phyloP scores from a whole-genome alignment of 2,113 vertebrate species.

The Aix galericulata region DNA sequence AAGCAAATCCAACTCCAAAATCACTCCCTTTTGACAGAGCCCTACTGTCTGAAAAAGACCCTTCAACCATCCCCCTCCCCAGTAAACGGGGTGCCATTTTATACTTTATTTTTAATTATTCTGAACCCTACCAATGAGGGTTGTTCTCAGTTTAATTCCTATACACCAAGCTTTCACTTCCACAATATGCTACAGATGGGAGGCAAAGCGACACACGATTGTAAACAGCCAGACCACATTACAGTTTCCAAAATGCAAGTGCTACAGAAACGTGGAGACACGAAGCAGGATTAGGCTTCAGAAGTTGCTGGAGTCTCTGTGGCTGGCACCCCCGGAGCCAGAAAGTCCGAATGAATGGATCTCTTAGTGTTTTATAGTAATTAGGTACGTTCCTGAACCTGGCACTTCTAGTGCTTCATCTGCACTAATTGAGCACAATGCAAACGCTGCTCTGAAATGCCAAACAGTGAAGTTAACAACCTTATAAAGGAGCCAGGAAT shows the following conservation, averaged over 20 bases:
- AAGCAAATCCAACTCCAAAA: not conserved
- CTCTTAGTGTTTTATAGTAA: constrained; percentile 57
- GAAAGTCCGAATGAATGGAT: constrained; percentile 62
- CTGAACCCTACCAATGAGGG: not conserved
- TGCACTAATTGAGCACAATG: constrained; percentile 69
- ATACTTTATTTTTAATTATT: not conserved
- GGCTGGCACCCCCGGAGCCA: constrained; percentile 69
- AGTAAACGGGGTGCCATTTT: not conserved
- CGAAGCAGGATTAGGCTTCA: constrained; percentile 53
- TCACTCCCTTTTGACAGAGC: not conserved
- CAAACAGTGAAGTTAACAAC: constrained; percentile 68
- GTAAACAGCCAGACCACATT: not conserved
- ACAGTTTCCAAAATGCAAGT: constrained; percentile 18
- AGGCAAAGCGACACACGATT: accelerated
- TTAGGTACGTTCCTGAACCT: constrained; percentile 63
- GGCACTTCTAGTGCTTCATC: not conserved
- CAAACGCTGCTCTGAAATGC: constrained; percentile 52
- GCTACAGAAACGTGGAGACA: constrained; percentile 37
- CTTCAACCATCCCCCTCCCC: not conserved
- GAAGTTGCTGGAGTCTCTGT: constrained; percentile 55
- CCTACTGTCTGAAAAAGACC: not conserved
- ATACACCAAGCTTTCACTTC: not conserved
- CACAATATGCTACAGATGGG: not conserved
- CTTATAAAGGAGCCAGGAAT: constrained; percentile 64
- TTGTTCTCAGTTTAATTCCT: not conserved